Evolutionary conservation across 2,113 vertebrate species (phyloP).

Genomic region (Helogale parvula): DNA sequence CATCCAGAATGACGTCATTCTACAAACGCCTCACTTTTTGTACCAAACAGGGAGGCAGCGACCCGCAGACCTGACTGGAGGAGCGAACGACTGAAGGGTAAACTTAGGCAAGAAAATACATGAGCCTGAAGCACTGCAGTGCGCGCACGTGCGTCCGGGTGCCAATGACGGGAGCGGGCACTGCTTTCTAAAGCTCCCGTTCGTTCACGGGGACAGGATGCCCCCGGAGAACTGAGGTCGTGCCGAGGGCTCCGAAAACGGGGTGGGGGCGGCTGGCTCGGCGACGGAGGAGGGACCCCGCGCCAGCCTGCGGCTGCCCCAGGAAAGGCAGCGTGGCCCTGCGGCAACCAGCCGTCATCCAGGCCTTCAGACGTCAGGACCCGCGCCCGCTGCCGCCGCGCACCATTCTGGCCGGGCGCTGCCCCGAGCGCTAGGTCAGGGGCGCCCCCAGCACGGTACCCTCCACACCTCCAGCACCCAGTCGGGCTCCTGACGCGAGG

Average conservation of each 20-base stretch:
- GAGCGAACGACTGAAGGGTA: fast-evolving
- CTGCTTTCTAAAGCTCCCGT: background rate
- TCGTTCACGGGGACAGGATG: too few species aligned
- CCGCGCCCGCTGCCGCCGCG: fast-evolving
- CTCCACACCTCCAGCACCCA: fast-evolving
- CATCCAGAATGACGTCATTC: fast-evolving
- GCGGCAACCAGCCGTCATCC: background rate
- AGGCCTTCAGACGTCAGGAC: too few species aligned
- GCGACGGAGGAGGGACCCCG: fast-evolving
- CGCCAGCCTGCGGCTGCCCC: background rate
- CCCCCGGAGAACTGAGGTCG: too few species aligned
- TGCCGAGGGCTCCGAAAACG: fast-evolving
- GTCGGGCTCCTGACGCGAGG: background rate
- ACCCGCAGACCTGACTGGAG: background rate
- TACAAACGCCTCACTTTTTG: background rate
- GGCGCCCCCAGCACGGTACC: too few species aligned
- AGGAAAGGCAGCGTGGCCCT: fast-evolving
- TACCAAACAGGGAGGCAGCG: background rate
- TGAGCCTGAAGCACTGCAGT: too few species aligned
- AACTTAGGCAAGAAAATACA: fast-evolving
- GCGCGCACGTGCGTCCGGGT: too few species aligned
- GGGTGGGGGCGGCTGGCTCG: fast-evolving
- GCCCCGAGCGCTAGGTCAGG: background rate
- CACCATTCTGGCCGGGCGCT: background rate
- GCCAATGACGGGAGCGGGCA: fast-evolving